Evolutionary conservation across 2,113 vertebrate species (phyloP), one percentile per base, ranked within the genome.

Genomic region (Onychorhynchus coronatus): DNA sequence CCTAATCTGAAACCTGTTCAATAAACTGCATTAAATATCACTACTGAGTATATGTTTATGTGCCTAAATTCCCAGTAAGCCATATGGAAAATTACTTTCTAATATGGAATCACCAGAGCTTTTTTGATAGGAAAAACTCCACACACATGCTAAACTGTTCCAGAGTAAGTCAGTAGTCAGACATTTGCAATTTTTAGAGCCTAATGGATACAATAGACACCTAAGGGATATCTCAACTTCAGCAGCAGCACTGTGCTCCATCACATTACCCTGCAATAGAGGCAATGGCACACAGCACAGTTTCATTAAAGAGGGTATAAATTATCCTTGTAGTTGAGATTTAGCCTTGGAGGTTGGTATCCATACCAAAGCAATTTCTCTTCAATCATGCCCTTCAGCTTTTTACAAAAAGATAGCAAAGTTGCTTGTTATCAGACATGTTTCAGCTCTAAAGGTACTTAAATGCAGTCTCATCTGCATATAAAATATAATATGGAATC

Each of bases 1-100:
- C 42, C 56, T 81, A 56, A 41, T 75, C 90, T n/a, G 3, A 96
- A 92, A 84, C 56, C 70, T 81, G 68, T 75, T 95, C 85, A 68
- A 49, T 91, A 93, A 91, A 71, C 56, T 85, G 21, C 85, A 86
- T 74, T 91, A 96, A 88, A 78, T 91, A 88, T 71, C 72, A 58
- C 90, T 77, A 68, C 41, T 93, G 65, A 88, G 30, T 84, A 75
- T 78, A 75, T 84, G 75, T 81, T 95, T 95, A 86, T 89, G 79
- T 77, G 70, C 79, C 68, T 91, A 55, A 93, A 90, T 74, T 96
- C 79, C 65, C 88, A 75, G 76, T 49, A 95, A 96, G 61, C 85
- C 93, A 81, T 84, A 93, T 92, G 93, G 95, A 95, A 95, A 92
- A 96, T 93, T 63, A 56, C 91, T 89, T 93, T 84, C 68, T 93